Evolutionary conservation across 2,888 invertebrate genomes (phyloP).

Genomic region (Brachycybe producta): DNA sequence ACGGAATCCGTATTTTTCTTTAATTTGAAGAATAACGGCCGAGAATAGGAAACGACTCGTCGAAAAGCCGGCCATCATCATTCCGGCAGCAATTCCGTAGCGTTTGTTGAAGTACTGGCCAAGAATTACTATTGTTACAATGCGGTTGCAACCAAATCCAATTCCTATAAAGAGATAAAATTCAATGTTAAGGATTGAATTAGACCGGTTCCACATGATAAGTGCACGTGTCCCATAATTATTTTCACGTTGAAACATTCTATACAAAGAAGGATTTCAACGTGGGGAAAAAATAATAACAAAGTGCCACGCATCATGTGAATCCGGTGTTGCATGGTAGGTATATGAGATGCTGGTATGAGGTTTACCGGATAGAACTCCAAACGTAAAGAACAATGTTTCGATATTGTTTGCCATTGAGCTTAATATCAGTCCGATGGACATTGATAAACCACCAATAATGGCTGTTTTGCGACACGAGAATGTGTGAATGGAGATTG

Average conservation of each 20-base stretch:
- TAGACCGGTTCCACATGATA: too few relatives aligned
- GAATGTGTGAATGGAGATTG: constrained; percentile 10
- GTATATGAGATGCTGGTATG: too few relatives aligned
- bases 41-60: constrained; percentile 10
- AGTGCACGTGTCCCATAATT: too few relatives aligned
- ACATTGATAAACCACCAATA: constrained; percentile 2
- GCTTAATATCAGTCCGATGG: constrained; percentile 4
- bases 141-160: constrained; percentile 3
- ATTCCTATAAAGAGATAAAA: too few relatives aligned
- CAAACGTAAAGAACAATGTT: constrained; percentile 1
- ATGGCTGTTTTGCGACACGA: constrained; percentile 5
- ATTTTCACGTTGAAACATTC: too few relatives aligned
- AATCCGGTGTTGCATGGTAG: too few relatives aligned
- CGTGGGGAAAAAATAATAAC: too few relatives aligned
- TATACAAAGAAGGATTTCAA: too few relatives aligned
- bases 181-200: too few relatives aligned
- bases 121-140: constrained; percentile 6
- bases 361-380: constrained; percentile 10
- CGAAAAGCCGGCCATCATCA: constrained; percentile 11
- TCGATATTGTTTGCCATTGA: neutral
- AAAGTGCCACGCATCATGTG: too few relatives aligned
- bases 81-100: constrained; percentile 7
- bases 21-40: too few relatives aligned
- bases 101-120: constrained; percentile 9
- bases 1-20: constrained; percentile 20